Conservation (phyloP, 2,113 vertebrate species). For the Dolichotis patagonum region DNA sequence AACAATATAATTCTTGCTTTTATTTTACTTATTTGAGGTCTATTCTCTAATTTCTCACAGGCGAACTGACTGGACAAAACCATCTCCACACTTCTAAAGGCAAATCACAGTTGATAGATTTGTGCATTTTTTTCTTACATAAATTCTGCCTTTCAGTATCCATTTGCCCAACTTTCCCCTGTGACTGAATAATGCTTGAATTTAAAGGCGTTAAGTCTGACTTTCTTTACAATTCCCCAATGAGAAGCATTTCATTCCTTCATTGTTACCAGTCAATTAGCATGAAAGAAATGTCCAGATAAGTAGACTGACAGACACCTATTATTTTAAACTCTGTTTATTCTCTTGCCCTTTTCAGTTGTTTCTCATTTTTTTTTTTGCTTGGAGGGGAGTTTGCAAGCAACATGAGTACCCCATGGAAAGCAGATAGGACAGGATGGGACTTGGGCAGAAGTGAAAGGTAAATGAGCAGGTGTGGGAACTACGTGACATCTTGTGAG, state of each 20-base stretch:
- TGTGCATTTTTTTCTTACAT: neutral
- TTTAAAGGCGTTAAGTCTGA: neutral
- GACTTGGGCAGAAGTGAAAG: neutral
- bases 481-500: neutral
- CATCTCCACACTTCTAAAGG: neutral
- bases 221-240: neutral
- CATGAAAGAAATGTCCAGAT: too few species aligned
- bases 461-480: neutral
- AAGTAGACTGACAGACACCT: neutral
- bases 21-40: neutral
- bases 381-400: neutral
- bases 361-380: neutral
- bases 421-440: too few species aligned
- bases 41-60: neutral
- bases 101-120: neutral
- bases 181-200: neutral
- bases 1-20: neutral
- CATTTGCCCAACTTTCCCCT: neutral
- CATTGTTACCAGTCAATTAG: too few species aligned
- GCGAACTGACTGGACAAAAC: fast-evolving
- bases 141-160: neutral
- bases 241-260: too few species aligned
- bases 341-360: neutral
- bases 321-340: neutral
- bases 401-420: fast-evolving